These are phyloP conservation scores for Paraplagusia blochii DNA, from an alignment of 2,113 vertebrate species.

Conservation along the genomic window DNA sequence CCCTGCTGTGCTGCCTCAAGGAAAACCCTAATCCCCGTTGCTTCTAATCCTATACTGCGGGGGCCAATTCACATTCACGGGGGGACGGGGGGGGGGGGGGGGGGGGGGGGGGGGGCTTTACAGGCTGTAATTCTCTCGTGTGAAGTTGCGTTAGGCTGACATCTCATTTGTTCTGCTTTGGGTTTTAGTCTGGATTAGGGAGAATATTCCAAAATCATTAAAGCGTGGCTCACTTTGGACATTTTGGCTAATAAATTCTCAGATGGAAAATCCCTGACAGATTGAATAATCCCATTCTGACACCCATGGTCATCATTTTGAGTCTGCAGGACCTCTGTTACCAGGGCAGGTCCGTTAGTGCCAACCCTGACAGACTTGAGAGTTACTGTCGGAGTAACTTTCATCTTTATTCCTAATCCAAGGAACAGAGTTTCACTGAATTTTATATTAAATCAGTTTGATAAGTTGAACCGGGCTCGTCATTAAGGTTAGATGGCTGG, in stretches of 20 bases:
- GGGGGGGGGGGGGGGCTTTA: too few species aligned
- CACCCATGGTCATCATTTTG: constrained; percentile 22
- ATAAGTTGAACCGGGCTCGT: too few species aligned
- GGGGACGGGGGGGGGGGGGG: too few species aligned
- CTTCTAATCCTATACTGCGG: constrained; percentile 80
- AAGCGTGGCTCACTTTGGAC: constrained; percentile 46
- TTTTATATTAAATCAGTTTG: too few species aligned
- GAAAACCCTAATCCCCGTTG: constrained; percentile 80
- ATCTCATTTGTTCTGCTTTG: constrained; percentile 81
- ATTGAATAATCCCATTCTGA: too few species aligned
- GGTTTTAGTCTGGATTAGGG: constrained; percentile 77
- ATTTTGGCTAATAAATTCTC: constrained; percentile 33
- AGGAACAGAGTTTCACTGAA: too few species aligned
- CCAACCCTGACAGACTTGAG: too few species aligned
- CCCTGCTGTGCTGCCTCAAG: constrained; percentile 23
- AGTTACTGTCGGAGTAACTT: too few species aligned
- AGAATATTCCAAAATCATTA: constrained; percentile 83
- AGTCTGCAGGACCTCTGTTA: neutral
- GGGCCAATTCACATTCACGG: constrained; percentile 76
- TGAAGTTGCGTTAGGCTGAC: constrained; percentile 78
- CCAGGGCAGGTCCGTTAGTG: neutral
- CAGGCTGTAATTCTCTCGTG: constrained; percentile 77
- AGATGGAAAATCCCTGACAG: constrained; percentile 26
- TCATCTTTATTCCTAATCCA: too few species aligned
- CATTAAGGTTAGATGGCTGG: too few species aligned